phyloP scores from a whole-genome alignment of 2,797 vertebrate genomes.

The Rhinophrynus dorsalis region DNA sequence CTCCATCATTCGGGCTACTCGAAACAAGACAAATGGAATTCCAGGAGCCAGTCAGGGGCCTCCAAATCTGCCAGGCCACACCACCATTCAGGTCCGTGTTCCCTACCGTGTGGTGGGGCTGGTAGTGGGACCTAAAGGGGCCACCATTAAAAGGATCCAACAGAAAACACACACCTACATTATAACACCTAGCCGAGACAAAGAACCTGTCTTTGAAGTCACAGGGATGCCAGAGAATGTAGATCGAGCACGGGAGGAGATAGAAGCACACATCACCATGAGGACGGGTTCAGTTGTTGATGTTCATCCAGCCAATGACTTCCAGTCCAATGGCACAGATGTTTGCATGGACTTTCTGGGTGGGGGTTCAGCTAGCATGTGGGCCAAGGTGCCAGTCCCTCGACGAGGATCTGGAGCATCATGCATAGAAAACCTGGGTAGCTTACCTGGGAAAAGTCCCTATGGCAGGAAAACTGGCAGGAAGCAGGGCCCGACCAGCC shows the following conservation, averaged over 20 bases:
- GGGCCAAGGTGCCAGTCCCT: constrained; percentile 79
- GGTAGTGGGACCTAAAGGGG: constrained; percentile 94
- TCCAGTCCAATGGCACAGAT: constrained; percentile 95
- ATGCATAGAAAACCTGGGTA: constrained; percentile 67
- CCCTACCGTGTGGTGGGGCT: constrained; percentile 95
- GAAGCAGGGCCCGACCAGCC: constrained; percentile 80
- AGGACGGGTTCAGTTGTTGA: constrained; percentile 90
- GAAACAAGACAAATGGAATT: constrained; percentile 83
- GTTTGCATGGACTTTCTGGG: constrained; percentile 89
- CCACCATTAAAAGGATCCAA: constrained; percentile 96
- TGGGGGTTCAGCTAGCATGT: constrained; percentile 65
- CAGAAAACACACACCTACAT: constrained; percentile 98
- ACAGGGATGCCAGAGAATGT: constrained; percentile 98
- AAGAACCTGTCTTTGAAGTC: constrained; percentile 94
- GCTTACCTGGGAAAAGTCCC: constrained; percentile 69
- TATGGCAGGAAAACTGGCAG: constrained; percentile 66
- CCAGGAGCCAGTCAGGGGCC: constrained; percentile 78
- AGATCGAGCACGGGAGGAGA: constrained; percentile 91
- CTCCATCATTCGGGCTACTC: constrained; percentile 92
- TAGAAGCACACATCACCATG: constrained; percentile 96
- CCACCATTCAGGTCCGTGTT: constrained; percentile 91
- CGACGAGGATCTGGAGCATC: constrained; percentile 56
- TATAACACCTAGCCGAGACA: constrained; percentile 92
- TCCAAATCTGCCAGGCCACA: constrained; percentile 91
- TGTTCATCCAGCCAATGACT: constrained; percentile 88